Percentiles rank a stretch among this genome's conserved stretches.
Evolutionary conservation across 1,140 invertebrate species (phyloP).

Genomic region (Halesus radiatus): DNA sequence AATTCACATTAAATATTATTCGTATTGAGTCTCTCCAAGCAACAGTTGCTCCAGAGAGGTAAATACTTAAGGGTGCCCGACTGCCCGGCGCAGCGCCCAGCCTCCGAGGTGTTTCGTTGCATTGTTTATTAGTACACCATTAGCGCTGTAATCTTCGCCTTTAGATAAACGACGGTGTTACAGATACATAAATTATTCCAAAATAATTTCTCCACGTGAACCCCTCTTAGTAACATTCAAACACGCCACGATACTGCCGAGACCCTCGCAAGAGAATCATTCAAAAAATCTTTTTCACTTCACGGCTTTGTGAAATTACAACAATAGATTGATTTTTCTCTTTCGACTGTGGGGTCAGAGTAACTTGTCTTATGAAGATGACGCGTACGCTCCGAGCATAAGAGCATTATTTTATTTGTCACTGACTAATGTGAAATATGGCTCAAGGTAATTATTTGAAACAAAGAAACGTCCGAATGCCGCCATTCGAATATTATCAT

Average conservation of each 20-base stretch:
- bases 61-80: slow-evolving; percentile 2
- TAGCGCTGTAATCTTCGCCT: slow-evolving; percentile 42
- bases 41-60: not conserved
- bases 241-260: not conserved
- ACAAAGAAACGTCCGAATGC: slow-evolving; percentile 31
- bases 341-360: not conserved
- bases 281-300: not conserved
- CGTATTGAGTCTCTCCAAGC: not conserved
- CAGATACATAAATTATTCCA: slow-evolving; percentile 53
- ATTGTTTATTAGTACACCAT: slow-evolving; percentile 54
- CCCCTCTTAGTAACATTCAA: slow-evolving; percentile 13
- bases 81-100: slow-evolving; percentile 1
- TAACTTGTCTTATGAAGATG: not conserved
- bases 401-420: slow-evolving; percentile 39
- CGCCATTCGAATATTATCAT: slow-evolving; percentile 6
- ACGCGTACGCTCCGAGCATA: slow-evolving; percentile 15
- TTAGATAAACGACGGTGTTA: slow-evolving; percentile 48
- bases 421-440: slow-evolving; percentile 36
- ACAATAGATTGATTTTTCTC: not conserved
- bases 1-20: not conserved
- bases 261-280: not conserved
- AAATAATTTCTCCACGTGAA: slow-evolving; percentile 22
- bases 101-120: slow-evolving; percentile 49
- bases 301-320: not conserved
- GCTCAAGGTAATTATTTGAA: slow-evolving; percentile 18